These are phyloP conservation scores for Scaptomyza reducta DNA, from an alignment of 2,888 invertebrate genomes.

Conservation along the genomic window DNA sequence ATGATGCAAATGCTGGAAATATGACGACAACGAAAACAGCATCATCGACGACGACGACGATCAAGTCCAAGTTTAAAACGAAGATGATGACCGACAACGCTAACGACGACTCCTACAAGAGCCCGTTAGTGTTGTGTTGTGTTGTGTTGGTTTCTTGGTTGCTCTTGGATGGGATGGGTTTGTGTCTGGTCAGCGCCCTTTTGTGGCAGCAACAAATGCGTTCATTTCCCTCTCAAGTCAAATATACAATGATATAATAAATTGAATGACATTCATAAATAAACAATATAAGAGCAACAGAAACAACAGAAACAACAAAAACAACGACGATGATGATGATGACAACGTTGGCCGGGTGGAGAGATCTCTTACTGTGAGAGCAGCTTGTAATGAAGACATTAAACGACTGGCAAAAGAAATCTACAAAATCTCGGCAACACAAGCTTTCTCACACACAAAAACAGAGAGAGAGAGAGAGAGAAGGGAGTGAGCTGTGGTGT, in stretches of 20 bases:
- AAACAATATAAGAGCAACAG: constrained; percentile 78
- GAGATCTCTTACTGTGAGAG: constrained; percentile 29
- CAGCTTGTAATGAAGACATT: constrained; percentile 74
- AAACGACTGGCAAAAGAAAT: constrained; percentile 39
- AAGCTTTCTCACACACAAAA: constrained; percentile 53
- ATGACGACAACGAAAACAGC: constrained; percentile 47
- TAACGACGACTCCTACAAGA: constrained; percentile 70
- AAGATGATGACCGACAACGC: constrained; percentile 45
- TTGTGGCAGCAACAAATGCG: constrained; percentile 68
- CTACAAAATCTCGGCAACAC: constrained; percentile 13
- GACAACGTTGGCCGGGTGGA: constrained; percentile 30
- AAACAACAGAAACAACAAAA: constrained; percentile 17
- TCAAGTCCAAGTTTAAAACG: constrained; percentile 20
- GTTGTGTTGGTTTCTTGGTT: constrained; percentile 1
- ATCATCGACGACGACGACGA: constrained; percentile 2
- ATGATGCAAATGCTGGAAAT: constrained; percentile 63
- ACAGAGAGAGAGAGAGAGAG: background rate
- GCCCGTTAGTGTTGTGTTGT: constrained; percentile 58
- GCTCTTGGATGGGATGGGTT: constrained; percentile 14
- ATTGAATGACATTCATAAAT: constrained; percentile 84
- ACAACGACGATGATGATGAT: constrained; percentile 20
- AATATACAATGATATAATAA: constrained; percentile 81
- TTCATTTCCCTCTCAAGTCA: constrained; percentile 82
- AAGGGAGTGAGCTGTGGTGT: constrained; percentile 22
- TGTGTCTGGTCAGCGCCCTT: constrained; percentile 68